Evolutionary conservation across 1,140 invertebrate species (phyloP), one percentile per base, ranked within the genome.

Genomic region (Saxidomus purpurata): DNA sequence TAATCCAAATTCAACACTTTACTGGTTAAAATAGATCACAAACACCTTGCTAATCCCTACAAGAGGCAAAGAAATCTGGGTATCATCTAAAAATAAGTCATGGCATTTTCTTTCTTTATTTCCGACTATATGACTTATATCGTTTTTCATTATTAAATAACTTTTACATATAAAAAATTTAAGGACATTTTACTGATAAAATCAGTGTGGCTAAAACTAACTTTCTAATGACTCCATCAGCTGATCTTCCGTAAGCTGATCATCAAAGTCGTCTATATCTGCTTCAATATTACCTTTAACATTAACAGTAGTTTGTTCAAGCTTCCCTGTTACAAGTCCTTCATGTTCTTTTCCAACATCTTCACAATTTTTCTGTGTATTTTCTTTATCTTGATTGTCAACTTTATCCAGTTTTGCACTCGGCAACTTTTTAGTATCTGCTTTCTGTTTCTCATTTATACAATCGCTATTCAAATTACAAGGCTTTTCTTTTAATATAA

Each of bases 191-290:
- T n/a, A n/a, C n/a, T n/a, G n/a, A n/a, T n/a, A n/a, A n/a, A n/a
- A n/a, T n/a, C n/a, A n/a, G n/a, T n/a, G n/a, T n/a, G n/a, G n/a
- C n/a, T n/a, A n/a, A n/a, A n/a, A n/a, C 25, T 38, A 71, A 71
- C 25, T 38, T 71, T 71, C 67, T 15, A 71, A 71, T 11, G 79
- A 61, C 9, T 81, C 79, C 79, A 81, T 81, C 22, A 81, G 25
- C 25, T 79, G 76, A 4, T 79, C 76, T 31, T 79, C 76, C 9
- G 76, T 79, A 9, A 79, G 31, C 9, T 81, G 52, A 55, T 81
- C 79, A 59, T 81, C 79, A 81, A 81, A 81, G 36, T 61, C 52
- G 3, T 81, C 79, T 0, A 36, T 2, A 55, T 52, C 22, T 28
- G 13, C 25, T 34, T 28, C 31, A 67, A 6, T 31, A 15, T 38